Evolutionary conservation across 35 echinoderm and acorn worm species (phyloP), one percentile per base, ranked within the genome.

Genomic region (Apostichopus parvimensis): DNA sequence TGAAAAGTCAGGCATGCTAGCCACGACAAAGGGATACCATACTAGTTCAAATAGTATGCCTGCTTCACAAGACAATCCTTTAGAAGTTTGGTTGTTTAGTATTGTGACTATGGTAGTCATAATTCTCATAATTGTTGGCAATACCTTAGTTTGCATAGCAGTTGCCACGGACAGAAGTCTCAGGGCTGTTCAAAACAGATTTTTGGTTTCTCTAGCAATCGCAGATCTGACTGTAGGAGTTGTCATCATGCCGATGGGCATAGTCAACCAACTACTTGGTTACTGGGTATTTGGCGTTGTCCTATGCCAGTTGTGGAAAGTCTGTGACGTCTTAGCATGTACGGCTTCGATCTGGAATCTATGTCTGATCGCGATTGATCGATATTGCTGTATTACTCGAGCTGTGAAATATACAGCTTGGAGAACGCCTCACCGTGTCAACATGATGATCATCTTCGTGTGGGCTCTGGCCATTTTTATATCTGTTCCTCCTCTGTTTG

Each of bases 291-390:
- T 99, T 73, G 97, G 97, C 22, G 84, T 73, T 17, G 87, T 94
- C 34, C 71, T 96, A 13, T 99, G 97, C 78, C 94, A 94, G 18
- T 54, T 95, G 9, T 99, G 97, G 97, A 88, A 93, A 53, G 95
- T 94, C 6, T 25, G 94, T 22, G 97, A 99, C 79, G 97, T 99
- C 11, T 83, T 96, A 34, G 97, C 95, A 0, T 99, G 97, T 87
- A 96, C 97, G 6, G 97, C 97, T 6, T 99, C 97, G 1, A 99
- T 99, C 10, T 90, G 95, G 17, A 99, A 96, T 89, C 78, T 99
- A 9, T 99, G 97, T 78, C 90, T 99, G 11, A 99, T 99, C 62
- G 94, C 92, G 58, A 77, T 99, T 22, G 97, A 99, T 80, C 95
- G 97, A 0, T 99, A 99, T 83, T 99, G 79, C 86, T 99, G 72